A percentile compares a stretch with the other conserved stretches of the same genome.
Conservation (phyloP, 2,888 invertebrate species). For the Standfussiana lucernea region DNA sequence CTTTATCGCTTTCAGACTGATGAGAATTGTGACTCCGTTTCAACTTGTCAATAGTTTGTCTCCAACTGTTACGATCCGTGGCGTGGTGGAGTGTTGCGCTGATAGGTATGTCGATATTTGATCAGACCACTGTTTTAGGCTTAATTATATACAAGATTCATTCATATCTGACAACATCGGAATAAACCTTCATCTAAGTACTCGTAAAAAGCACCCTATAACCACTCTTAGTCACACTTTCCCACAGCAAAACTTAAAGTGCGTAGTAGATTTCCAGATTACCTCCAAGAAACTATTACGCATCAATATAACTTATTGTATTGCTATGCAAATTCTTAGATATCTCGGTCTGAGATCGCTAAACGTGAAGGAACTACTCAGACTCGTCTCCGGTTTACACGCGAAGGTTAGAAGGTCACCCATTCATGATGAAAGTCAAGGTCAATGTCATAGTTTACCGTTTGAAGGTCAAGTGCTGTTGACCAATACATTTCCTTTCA, state of each 20-base stretch:
- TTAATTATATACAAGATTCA: too few species aligned
- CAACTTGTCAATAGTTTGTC: background rate
- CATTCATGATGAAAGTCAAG: slow-evolving; percentile 51
- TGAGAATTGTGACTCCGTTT: background rate
- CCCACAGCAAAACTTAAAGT: background rate
- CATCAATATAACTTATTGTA: slow-evolving; percentile 30
- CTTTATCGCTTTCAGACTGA: background rate
- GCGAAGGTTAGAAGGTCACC: slow-evolving; percentile 55
- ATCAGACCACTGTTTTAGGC: too few species aligned
- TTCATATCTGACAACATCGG: too few species aligned
- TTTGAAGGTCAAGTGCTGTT: slow-evolving; percentile 48
- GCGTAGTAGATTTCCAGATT: slow-evolving; percentile 16
- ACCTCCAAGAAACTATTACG: slow-evolving; percentile 30
- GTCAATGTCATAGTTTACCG: slow-evolving; percentile 44
- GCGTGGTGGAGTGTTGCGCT: too few species aligned
- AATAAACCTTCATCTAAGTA: background rate
- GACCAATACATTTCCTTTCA: slow-evolving; percentile 34
- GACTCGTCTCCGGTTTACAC: slow-evolving; percentile 45
- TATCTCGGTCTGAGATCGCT: slow-evolving; percentile 35
- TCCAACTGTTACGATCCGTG: background rate
- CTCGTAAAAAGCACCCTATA: background rate
- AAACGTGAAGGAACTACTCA: slow-evolving; percentile 40
- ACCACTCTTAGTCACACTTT: background rate
- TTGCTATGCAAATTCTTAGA: slow-evolving; percentile 41
- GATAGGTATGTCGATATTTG: too few species aligned